phyloP scores from a whole-genome alignment of 1,140 invertebrate genomes.

The Apolygus lucorum region DNA sequence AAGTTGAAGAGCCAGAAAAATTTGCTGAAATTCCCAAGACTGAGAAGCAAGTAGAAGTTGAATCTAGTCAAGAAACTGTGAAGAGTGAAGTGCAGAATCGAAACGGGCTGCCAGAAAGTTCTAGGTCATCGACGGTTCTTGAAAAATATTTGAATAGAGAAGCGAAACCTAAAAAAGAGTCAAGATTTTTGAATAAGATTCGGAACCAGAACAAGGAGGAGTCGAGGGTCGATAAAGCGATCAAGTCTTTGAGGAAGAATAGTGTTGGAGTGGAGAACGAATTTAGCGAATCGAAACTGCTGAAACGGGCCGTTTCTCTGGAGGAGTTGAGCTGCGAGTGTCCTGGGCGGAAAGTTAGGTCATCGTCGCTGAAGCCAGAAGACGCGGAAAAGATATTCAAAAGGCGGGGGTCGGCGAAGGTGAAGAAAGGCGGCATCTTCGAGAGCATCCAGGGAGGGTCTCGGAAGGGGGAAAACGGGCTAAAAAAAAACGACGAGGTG shows the following conservation, averaged over 20 bases:
- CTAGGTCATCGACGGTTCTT: not conserved
- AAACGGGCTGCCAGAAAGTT: not conserved
- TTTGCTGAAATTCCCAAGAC: not conserved
- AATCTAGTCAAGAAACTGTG: not conserved
- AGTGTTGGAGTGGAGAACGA: constrained; percentile 20
- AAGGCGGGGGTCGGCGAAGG: constrained; percentile 7
- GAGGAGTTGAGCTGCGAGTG: not conserved
- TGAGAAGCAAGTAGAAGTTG: not conserved
- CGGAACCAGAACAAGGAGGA: constrained; percentile 20
- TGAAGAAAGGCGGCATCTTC: constrained; percentile 16
- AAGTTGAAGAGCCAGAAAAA: not conserved
- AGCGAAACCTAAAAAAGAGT: constrained; percentile 4
- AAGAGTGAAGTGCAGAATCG: not conserved
- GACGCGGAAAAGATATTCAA: constrained; percentile 1
- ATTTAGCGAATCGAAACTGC: constrained; percentile 24
- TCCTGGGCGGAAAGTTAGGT: not conserved
- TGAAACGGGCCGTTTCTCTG: constrained; percentile 26
- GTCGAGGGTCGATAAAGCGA: constrained; percentile 25
- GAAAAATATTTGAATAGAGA: constrained; percentile 18
- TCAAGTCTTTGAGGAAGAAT: constrained; percentile 22
- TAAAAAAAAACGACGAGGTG: constrained; percentile 7
- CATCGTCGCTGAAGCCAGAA: constrained; percentile 24
- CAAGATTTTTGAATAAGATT: constrained; percentile 3
- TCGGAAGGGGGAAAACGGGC: not conserved
- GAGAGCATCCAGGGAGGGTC: not conserved